Conservation (phyloP, 2,797 vertebrate genomes). For the Clamator glandarius region DNA sequence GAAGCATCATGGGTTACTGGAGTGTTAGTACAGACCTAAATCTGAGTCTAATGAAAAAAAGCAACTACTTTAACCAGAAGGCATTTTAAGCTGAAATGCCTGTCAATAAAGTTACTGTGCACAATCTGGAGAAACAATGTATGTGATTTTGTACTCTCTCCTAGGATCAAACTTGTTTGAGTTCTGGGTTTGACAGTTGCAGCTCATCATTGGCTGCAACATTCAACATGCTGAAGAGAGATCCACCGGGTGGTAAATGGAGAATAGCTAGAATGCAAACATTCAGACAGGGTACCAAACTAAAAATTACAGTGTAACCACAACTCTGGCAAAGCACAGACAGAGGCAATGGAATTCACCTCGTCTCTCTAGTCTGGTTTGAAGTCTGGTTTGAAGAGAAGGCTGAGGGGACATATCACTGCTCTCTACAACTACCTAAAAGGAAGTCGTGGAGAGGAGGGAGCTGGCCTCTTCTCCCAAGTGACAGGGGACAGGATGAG, state of each 20-base stretch:
- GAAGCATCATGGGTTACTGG: not conserved
- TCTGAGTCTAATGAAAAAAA: not conserved
- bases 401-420: too few relatives aligned
- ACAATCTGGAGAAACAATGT: not conserved
- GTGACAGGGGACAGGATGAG: too few relatives aligned
- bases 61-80: not conserved
- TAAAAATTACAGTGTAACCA: not conserved
- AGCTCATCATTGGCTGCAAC: not conserved
- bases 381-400: too few relatives aligned
- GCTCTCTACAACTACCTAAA: too few relatives aligned
- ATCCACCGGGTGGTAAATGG: not conserved
- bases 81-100: not conserved
- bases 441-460: too few relatives aligned
- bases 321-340: not conserved
- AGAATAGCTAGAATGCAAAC: not conserved
- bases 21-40: not conserved
- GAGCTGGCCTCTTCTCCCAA: too few relatives aligned
- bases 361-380: not conserved
- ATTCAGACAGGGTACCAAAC: not conserved
- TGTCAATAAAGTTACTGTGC: not conserved
- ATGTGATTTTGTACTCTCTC: not conserved
- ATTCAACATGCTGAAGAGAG: not conserved
- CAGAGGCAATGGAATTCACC: not conserved
- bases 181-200: not conserved
- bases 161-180: not conserved